Percentiles rank a stretch among this genome's conserved stretches.
These are phyloP conservation scores for Tenualosa ilisha DNA, from an alignment of 2,797 vertebrate genomes.

Conservation along the genomic window DNA sequence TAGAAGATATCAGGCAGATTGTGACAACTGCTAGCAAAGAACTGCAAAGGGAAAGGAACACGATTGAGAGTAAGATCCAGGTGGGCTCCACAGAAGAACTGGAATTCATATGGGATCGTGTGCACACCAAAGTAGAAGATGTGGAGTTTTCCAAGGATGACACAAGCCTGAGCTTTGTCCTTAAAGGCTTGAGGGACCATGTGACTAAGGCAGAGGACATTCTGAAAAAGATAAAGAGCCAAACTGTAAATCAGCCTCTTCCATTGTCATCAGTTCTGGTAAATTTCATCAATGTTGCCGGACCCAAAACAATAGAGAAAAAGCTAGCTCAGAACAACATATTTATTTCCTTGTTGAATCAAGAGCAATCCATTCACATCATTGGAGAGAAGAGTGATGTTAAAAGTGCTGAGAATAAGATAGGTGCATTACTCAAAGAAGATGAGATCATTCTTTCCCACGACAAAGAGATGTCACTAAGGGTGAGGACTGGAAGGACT, in stretches of 20 bases:
- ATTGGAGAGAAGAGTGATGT: conserved; percentile 51
- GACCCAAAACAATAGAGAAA: conserved; percentile 54
- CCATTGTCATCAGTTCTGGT: conserved; percentile 41
- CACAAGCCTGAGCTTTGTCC: conserved; percentile 39
- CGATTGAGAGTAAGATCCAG: conserved; percentile 47
- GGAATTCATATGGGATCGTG: conserved; percentile 47
- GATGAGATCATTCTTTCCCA: conserved; percentile 46
- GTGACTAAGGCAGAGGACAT: conserved; percentile 47
- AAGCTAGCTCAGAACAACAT: conserved; percentile 53
- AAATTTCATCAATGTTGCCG: conserved; percentile 53
- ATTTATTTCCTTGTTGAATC: conserved; percentile 44
- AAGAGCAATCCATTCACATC: conserved; percentile 44
- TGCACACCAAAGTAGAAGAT: conserved; percentile 42
- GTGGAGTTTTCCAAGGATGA: conserved; percentile 51
- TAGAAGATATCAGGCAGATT: conserved; percentile 41
- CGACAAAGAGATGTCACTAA: conserved; percentile 40
- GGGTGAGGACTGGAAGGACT: conserved; percentile 46
- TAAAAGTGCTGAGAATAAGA: conserved; percentile 46
- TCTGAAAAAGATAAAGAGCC: conserved; percentile 42
- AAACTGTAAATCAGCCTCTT: conserved; percentile 45
- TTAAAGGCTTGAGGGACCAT: conserved; percentile 53
- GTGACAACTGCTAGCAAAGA: conserved; percentile 42
- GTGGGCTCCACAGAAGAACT: conserved; percentile 50
- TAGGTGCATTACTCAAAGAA: conserved; percentile 53
- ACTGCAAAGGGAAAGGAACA: conserved; percentile 54